A percentile compares a stretch with the other conserved stretches of the same genome.
phyloP scores from a whole-genome alignment of 2,888 invertebrate species.

The Arrhopalites spinosus region DNA sequence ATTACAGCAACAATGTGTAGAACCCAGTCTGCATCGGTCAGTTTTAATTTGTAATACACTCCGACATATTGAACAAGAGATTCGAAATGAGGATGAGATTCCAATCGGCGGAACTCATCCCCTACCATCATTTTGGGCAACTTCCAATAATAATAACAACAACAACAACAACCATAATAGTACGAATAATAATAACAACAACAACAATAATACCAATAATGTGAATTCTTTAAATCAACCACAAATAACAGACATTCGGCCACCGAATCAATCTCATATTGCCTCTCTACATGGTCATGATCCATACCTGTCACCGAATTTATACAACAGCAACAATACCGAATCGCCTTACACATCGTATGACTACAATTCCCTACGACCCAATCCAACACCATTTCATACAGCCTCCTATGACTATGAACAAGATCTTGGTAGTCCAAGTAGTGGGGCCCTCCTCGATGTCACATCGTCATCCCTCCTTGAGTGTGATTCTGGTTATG shows the following conservation, averaged over 20 bases:
- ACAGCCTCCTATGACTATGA: slow-evolving; percentile 55
- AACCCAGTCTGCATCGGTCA: slow-evolving; percentile 61
- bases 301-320: slow-evolving; percentile 54
- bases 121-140: slow-evolving; percentile 54
- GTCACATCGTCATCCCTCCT: slow-evolving; percentile 37
- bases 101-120: slow-evolving; percentile 34
- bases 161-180: slow-evolving; percentile 6
- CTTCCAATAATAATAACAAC: slow-evolving; percentile 36
- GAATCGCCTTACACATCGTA: slow-evolving; percentile 43
- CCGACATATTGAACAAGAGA: slow-evolving; percentile 62
- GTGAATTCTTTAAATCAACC: slow-evolving; percentile 38
- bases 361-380: slow-evolving; percentile 52
- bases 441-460: slow-evolving; percentile 26
- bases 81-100: slow-evolving; percentile 60
- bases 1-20: slow-evolving; percentile 58
- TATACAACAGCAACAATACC: slow-evolving; percentile 40
- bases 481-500: slow-evolving; percentile 55
- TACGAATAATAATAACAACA: neutral
- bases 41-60: slow-evolving; percentile 63
- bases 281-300: slow-evolving; percentile 45
- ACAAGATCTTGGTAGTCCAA: slow-evolving; percentile 44
- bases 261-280: slow-evolving; percentile 39
- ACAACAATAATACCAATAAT: neutral
- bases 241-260: slow-evolving; percentile 50
- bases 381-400: slow-evolving; percentile 56